Evolutionary conservation across 2,113 vertebrate genomes (phyloP).

Genomic region (Vombatus ursinus): DNA sequence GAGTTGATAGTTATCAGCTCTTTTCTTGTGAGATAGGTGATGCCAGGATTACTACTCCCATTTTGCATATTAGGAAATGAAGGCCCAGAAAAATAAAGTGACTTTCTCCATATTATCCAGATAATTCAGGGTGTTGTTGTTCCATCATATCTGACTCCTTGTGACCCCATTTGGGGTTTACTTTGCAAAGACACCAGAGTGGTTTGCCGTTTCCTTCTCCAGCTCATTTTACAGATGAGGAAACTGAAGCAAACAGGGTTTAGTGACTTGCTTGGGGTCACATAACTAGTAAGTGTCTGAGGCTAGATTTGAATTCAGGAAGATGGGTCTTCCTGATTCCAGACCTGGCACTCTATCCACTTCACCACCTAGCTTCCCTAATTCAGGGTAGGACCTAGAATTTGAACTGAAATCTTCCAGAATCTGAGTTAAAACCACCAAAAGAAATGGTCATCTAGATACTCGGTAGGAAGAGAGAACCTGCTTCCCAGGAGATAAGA

Average conservation of each 20-base stretch:
- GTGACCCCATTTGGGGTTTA: not conserved
- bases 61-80: not conserved
- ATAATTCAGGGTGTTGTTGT: not conserved
- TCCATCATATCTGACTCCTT: not conserved
- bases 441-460: not conserved
- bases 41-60: not conserved
- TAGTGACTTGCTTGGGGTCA: not conserved
- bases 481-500: not conserved
- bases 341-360: not conserved
- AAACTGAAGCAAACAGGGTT: not conserved
- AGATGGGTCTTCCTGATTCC: not conserved
- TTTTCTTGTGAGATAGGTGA: not conserved
- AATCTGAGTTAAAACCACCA: not conserved
- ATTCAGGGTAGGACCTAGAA: not conserved
- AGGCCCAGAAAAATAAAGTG: not conserved
- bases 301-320: not conserved
- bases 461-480: not conserved
- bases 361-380: not conserved
- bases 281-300: not conserved
- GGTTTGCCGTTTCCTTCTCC: not conserved
- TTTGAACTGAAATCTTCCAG: not conserved
- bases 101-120: not conserved
- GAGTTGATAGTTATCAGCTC: not conserved
- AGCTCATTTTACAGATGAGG: not conserved
- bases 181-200: no score